Base-by-base conservation (phyloP, 2,888 invertebrate genomes). In the Brenthis daphne region DNA sequence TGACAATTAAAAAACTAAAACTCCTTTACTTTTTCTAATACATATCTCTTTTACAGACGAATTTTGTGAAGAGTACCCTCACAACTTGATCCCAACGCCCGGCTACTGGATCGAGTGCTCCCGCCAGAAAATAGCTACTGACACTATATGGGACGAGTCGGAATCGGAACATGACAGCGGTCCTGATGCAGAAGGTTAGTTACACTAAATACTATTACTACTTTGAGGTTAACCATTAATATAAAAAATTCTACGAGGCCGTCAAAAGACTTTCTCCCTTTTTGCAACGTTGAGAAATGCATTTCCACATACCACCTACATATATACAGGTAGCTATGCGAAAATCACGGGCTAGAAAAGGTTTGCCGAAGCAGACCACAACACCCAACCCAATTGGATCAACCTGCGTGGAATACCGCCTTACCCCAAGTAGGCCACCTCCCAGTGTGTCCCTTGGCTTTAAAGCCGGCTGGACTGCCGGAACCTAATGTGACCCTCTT, bases 41-140 rank as follows among this genome's bases (percentile, higher is more conserved):
- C 57, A 3, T n/a, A 14, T 55, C 48, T 68, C 24, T 64, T 69
- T 82, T 82, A 2, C 94, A 98, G 98, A 98, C 93, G 98, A 98
- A 89, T 97, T 98, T 87, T 98, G 98, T 88, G 96, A 97, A 83
- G 97, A 98, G 85, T 98, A 96, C 88, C 98, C 98, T 0, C 98
- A 98, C 92, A 97, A 95, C 86, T 94, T 98, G 83, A 96, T 97
- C 80, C 97, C 97, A 1, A 98, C 97, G 0, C 97, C 98, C 0
- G 98, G 98, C 67, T 98, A 98, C 91, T 98, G 98, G 98, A 96
- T 98, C 85, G 98, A 98, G 88, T 98, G 98, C 86, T 98, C 98
- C n/a, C 94, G 98, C 3, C 97, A 97, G 90, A 97, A 97, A 89
- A 97, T 97, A 79, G 94, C 96, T 67, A 94, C 96, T 12, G 96